Evolutionary conservation across 2,797 vertebrate genomes (phyloP).

Genomic region (Pangasius larnaudii): DNA sequence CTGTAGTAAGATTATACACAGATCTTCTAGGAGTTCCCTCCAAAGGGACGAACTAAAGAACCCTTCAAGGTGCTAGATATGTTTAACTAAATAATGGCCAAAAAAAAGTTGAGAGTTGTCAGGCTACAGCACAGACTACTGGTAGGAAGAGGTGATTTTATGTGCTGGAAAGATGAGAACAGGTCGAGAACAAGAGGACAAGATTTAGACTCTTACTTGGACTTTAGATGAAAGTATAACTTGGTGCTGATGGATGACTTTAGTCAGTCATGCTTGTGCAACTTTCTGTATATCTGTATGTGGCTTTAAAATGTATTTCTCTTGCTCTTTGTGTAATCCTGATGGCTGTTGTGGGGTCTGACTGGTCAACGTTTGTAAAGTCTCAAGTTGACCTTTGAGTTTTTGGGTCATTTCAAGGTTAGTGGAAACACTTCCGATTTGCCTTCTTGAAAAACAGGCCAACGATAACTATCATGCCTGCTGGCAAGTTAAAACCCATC

Average conservation of each 20-base stretch:
- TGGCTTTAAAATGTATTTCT: not conserved
- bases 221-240: not conserved
- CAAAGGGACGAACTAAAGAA: not conserved
- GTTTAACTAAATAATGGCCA: not conserved
- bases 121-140: not conserved
- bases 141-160: not conserved
- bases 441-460: not conserved
- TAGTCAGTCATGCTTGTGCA: not conserved
- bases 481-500: slow-evolving; percentile 25
- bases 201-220: not conserved
- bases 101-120: not conserved
- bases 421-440: slow-evolving; percentile 8
- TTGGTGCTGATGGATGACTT: not conserved
- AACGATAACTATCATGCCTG: slow-evolving; percentile 24
- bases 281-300: no score
- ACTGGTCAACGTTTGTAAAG: not conserved
- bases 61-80: not conserved
- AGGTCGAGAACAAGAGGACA: not conserved
- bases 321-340: not conserved
- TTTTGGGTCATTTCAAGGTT: slow-evolving; percentile 11
- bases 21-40: not conserved
- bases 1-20: not conserved
- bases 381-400: slow-evolving; percentile 19
- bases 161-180: not conserved
- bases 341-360: not conserved